These are phyloP conservation scores for Porites australiensis DNA, from an alignment of 64 coral and sea anemone genomes.

Conservation along the genomic window DNA sequence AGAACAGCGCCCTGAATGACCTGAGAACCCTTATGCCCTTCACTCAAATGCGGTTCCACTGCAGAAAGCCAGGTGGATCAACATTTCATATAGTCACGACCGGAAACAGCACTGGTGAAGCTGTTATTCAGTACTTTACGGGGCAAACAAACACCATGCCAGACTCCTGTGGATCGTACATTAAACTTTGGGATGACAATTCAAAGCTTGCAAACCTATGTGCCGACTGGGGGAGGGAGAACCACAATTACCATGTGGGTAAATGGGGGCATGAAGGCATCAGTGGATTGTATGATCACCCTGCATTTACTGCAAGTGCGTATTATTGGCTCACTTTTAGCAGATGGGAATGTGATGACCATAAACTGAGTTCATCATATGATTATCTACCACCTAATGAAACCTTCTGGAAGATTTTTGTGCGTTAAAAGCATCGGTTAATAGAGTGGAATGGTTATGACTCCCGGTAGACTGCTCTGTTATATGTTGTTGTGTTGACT, in stretches of 20 bases:
- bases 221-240: neutral
- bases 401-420: constrained; percentile 37
- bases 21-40: constrained; percentile 9
- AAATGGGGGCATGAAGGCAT: neutral
- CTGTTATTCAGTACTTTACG: constrained; percentile 1
- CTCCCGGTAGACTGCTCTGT: no score
- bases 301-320: neutral
- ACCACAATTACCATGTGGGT: neutral
- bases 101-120: neutral
- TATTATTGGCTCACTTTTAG: neutral
- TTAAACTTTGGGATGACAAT: neutral
- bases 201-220: neutral
- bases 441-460: no score
- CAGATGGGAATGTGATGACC: neutral
- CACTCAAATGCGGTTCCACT: constrained; percentile 47
- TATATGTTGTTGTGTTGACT: no score
- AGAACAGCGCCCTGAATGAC: neutral
- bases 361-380: neutral
- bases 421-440: neutral
- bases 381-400: neutral
- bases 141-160: neutral
- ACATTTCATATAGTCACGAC: constrained; percentile 15
- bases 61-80: neutral
- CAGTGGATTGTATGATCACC: neutral
- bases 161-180: neutral